Evolutionary conservation across 2,113 vertebrate genomes (phyloP).

Genomic region (Prochilodus magdalenae): DNA sequence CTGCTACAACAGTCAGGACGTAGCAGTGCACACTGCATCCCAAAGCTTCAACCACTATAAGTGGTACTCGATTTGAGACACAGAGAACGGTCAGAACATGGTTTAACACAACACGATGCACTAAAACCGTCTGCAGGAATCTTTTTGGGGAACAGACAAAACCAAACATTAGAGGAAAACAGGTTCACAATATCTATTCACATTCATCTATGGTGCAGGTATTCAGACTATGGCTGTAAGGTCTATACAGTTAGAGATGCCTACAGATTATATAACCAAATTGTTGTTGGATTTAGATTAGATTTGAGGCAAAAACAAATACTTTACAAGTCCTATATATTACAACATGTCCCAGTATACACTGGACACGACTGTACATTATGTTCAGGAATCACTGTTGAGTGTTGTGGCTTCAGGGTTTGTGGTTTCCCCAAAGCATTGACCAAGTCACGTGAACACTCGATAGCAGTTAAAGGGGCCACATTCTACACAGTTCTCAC

Average conservation of each 20-base stretch:
- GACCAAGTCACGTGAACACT: neutral
- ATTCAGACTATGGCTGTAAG: neutral
- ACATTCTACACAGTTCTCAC: too few relatives aligned
- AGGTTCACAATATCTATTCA: neutral
- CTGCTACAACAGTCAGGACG: too few relatives aligned
- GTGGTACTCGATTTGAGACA: too few relatives aligned
- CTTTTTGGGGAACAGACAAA: neutral
- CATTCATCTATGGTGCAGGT: neutral
- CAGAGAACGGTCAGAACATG: too few relatives aligned
- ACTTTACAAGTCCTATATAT: neutral
- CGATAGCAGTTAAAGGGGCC: too few relatives aligned
- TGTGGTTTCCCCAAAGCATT: neutral
- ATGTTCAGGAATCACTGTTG: neutral
- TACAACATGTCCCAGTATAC: neutral
- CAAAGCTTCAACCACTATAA: too few relatives aligned
- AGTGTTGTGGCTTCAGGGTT: neutral
- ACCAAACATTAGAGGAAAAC: neutral
- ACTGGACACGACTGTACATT: neutral
- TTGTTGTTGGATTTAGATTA: neutral
- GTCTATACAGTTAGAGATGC: neutral
- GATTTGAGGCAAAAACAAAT: neutral
- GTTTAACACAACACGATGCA: neutral
- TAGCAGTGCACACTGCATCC: too few relatives aligned
- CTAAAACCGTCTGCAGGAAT: neutral
- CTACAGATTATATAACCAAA: conserved; percentile 14